These are phyloP conservation scores for Jacana jacana DNA, from an alignment of 2,113 vertebrate species.

Conservation along the genomic window DNA sequence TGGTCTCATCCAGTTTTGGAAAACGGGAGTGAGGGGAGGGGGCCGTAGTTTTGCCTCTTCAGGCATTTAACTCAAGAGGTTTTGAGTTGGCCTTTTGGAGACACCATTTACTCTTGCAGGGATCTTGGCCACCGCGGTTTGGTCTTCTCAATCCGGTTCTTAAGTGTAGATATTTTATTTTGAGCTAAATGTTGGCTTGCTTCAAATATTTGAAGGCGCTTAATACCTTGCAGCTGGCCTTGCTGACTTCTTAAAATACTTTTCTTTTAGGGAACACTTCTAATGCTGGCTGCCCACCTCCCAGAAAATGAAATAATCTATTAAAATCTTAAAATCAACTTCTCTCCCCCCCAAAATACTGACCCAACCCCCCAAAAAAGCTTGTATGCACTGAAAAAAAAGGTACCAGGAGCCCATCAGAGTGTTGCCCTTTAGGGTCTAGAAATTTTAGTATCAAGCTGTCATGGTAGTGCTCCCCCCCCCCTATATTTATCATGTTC, in stretches of 20 bases:
- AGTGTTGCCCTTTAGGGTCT: background rate
- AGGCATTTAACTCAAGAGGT: background rate
- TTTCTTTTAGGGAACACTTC: background rate
- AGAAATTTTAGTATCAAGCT: background rate
- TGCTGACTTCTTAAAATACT: background rate
- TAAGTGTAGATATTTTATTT: background rate
- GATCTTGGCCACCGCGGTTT: background rate
- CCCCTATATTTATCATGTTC: background rate
- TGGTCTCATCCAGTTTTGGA: background rate
- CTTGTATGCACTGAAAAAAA: background rate
- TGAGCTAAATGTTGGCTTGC: background rate
- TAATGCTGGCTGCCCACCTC: background rate
- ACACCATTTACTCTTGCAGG: background rate
- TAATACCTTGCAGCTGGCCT: background rate
- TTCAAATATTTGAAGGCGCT: background rate
- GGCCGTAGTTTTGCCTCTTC: background rate
- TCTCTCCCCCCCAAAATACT: background rate
- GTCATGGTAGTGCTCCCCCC: background rate
- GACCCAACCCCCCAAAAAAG: background rate
- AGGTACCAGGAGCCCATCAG: background rate
- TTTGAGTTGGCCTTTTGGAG: background rate
- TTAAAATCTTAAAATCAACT: background rate
- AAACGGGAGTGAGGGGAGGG: background rate
- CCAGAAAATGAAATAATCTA: background rate
- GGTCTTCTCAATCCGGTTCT: background rate